Evolutionary conservation across 2,113 vertebrate species (phyloP), one percentile per base, ranked within the genome.

Genomic region (Excalfactoria chinensis): DNA sequence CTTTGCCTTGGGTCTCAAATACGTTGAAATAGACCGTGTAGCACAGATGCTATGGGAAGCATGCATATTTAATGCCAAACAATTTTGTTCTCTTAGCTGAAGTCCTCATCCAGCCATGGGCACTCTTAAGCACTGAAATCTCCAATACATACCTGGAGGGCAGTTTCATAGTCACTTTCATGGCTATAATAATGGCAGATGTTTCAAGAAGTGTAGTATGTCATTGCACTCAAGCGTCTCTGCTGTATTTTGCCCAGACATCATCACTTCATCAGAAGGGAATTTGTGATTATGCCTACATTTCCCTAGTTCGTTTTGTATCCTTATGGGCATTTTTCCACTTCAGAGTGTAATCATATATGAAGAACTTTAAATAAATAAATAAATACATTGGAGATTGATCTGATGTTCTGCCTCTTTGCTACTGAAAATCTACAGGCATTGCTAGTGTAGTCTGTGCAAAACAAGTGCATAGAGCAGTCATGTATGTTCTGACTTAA

Each of bases 21-120:
- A 6, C 17, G 0, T 6, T 40, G 48, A 19, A 28, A 6, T 14
- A 75, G 68, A 17, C 26, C 1, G 2, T 1, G 2, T 2, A 46
- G 53, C 15, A 13, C 13, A 28, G 55, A 19, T 1, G 6, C 19
- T 1, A 4, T 22, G 34, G 51, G 56, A 55, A 71, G 23, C 28
- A 7, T 9, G 21, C 5, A 0, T 41, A 3, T 37, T 55, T 56
- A 32, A 2, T 55, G 43, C 32, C 70, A 67, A n/a, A 67, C n/a
- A 40, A 8, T 8, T 16, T 7, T 19, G 4, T 43, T 67, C 48
- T 49, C 32, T 53, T 70, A 19, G 14, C 63, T 26, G 44, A 64
- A 64, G 13, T 58, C 58, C 37, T 46, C 49, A 35, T 17, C 40
- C 72, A 8, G 32, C 82, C 46, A 5, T 64, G 55, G 26, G n/a